Base-by-base conservation (phyloP, 1,140 invertebrate genomes). In the Polyergus mexicanus region DNA sequence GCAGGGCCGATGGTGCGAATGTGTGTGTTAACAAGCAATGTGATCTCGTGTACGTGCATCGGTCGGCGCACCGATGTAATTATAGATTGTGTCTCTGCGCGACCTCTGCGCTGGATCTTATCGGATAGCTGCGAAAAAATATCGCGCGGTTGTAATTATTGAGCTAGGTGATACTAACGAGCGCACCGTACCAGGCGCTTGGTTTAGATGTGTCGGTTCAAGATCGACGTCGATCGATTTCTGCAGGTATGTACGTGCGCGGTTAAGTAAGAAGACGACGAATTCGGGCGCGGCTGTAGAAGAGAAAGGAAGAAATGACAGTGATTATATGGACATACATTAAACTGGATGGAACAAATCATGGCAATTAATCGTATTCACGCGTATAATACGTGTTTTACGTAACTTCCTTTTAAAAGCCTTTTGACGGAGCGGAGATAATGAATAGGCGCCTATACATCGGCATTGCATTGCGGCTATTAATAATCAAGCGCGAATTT, bases 31-130 rank as follows among this genome's bases (percentile, higher is more conserved):
- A 74, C 78, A 72, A 74, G 68, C 68, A 62, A 10, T 11, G 62
- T 75, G 76, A 35, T 16, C 47, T 54, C 44, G 76, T 56, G 25
- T 69, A 63, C 22, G 74, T 84, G 84, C 78, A 87, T 89, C 81
- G 84, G 85, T 88, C 84, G 84, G 84, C 84, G 86, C 88, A 77
- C 88, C 91, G 93, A 94, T 94, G 93, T 93, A 94, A 94, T 94
- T 94, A 94, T 94, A 94, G 93, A 94, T 94, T 94, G 65, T 93
- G 94, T 94, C 93, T 92, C 90, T 91, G 92, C 71, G 89, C 89
- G 92, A 93, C 93, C 93, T 90, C 85, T 92, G 92, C 80, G 87
- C 91, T 88, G 74, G 86, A 89, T 86, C 88, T 93, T 94, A 93
- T 94, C 93, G 80, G 68, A 62, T 54, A 47, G 88, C 89, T 76